A percentile compares a stretch with the other conserved stretches of the same genome.
Evolutionary conservation across 2,797 vertebrate species (phyloP).

Genomic region (Premnoplex brunnescens): DNA sequence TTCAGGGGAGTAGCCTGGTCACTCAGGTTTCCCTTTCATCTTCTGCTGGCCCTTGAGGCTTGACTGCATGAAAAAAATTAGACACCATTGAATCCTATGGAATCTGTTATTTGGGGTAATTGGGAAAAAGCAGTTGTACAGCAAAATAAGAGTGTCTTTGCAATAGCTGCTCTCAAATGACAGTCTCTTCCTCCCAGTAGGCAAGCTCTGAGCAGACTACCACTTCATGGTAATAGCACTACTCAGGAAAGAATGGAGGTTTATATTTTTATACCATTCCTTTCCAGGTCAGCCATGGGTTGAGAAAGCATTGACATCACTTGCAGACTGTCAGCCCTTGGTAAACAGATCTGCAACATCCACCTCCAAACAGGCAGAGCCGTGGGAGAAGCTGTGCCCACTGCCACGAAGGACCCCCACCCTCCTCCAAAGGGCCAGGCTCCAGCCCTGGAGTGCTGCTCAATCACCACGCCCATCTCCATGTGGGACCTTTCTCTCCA

Average conservation of each 20-base stretch:
- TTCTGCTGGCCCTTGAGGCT: background rate
- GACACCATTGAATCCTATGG: background rate
- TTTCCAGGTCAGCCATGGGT: background rate
- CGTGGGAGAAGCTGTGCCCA: background rate
- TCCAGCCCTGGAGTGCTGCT: rapidly evolving
- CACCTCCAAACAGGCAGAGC: background rate
- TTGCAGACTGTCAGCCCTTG: background rate
- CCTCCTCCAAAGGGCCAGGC: rapidly evolving
- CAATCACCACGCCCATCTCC: background rate
- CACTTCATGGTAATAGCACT: background rate
- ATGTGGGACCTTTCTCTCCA: background rate
- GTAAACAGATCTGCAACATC: background rate
- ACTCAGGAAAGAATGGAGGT: background rate
- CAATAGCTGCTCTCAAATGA: background rate
- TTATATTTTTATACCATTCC: background rate
- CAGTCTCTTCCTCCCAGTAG: background rate
- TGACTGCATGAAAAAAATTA: background rate
- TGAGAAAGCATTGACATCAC: background rate
- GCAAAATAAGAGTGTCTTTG: background rate
- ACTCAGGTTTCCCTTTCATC: background rate
- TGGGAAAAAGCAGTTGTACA: background rate
- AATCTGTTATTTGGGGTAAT: background rate
- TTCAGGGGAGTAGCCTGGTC: background rate
- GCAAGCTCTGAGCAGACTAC: background rate
- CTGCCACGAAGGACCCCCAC: background rate